A percentile compares a stretch with the other conserved stretches of the same genome.
Evolutionary conservation across 2,113 vertebrate species (phyloP).

Genomic region (Physeter macrocephalus): DNA sequence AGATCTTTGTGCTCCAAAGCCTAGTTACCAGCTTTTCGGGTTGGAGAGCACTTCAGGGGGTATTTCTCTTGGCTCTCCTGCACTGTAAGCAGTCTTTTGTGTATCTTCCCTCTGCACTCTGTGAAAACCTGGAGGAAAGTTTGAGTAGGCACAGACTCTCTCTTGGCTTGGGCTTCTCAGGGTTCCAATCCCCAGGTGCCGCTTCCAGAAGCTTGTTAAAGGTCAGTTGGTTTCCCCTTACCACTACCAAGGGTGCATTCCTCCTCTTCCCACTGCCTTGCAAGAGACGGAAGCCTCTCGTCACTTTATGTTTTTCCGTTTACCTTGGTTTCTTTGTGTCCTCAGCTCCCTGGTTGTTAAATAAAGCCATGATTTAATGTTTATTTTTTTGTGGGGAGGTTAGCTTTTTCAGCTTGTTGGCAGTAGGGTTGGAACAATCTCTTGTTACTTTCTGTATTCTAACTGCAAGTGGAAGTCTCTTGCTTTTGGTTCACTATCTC

Average conservation of each 20-base stretch:
- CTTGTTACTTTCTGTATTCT: background rate
- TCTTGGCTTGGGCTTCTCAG: background rate
- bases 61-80: background rate
- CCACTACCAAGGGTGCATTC: background rate
- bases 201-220: background rate
- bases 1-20: background rate
- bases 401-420: background rate
- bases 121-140: background rate
- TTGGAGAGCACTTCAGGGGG: no score
- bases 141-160: background rate
- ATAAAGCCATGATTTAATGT: background rate
- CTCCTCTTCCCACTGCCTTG: background rate
- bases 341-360: background rate
- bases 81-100: no score
- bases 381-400: background rate
- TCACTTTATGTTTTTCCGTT: background rate
- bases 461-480: background rate
- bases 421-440: background rate
- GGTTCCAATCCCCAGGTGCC: background rate
- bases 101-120: background rate
- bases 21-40: background rate
- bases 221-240: background rate
- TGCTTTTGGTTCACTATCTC: background rate
- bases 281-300: background rate
- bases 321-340: background rate